These are phyloP conservation scores for Betta splendens DNA, from an alignment of 2,797 vertebrate genomes.

Conservation along the genomic window DNA sequence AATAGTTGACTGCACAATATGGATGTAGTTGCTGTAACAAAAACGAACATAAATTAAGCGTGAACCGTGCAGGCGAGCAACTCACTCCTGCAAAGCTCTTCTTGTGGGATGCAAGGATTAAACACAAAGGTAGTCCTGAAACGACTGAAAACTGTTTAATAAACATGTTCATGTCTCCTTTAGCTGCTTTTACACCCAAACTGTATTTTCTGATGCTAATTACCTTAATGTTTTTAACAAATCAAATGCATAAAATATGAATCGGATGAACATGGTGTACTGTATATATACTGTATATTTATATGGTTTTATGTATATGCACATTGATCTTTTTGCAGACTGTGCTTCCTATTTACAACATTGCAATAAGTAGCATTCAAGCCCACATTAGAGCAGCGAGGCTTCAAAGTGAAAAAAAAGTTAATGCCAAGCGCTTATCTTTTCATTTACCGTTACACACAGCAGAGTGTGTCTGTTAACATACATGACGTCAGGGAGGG, in stretches of 20 bases:
- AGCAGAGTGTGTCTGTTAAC: neutral
- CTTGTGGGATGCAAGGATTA: constrained; percentile 61
- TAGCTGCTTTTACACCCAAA: constrained; percentile 51
- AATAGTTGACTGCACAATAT: constrained; percentile 67
- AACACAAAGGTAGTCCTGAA: constrained; percentile 42
- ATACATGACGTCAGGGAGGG: neutral
- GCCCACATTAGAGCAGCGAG: neutral
- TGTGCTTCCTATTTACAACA: constrained; percentile 5
- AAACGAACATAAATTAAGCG: constrained; percentile 70
- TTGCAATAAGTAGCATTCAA: constrained; percentile 14
- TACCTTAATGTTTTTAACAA: constrained; percentile 37
- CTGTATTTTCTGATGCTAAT: constrained; percentile 53
- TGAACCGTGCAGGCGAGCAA: constrained; percentile 56
- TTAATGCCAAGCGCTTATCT: constrained; percentile 3
- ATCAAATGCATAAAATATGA: constrained; percentile 22
- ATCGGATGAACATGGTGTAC: constrained; percentile 14
- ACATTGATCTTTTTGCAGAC: constrained; percentile 12
- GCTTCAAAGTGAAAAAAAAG: constrained; percentile 15
- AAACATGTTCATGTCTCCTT: constrained; percentile 43
- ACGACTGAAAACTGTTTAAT: constrained; percentile 38
- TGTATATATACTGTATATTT: constrained; percentile 19
- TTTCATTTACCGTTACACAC: constrained; percentile 5
- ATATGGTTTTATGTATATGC: neutral
- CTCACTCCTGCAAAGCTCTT: constrained; percentile 65
- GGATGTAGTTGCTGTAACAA: constrained; percentile 67